A percentile compares a stretch with the other conserved stretches of the same genome.
Conservation (phyloP, 2,888 invertebrate genomes). For the Gastrophysa polygoni region DNA sequence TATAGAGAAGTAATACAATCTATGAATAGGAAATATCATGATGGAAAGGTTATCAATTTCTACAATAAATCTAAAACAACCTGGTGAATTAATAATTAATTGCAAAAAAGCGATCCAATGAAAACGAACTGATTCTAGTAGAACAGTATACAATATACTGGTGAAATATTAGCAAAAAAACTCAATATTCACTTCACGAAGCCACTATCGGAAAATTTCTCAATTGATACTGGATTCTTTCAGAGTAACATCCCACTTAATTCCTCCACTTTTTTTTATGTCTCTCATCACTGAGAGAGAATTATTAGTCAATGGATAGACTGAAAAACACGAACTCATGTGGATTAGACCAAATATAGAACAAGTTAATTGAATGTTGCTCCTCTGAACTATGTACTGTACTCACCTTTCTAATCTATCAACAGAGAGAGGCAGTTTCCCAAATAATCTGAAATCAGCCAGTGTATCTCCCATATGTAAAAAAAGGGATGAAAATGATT, state of each 20-base stretch:
- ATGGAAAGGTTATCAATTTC: background rate
- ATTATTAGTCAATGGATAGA: background rate
- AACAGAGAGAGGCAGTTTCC: background rate
- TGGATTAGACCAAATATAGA: background rate
- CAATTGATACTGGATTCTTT: background rate
- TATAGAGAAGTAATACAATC: background rate
- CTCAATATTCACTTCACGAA: background rate
- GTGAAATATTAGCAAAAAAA: background rate
- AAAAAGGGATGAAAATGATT: too few relatives aligned
- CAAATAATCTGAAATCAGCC: background rate
- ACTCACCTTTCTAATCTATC: background rate
- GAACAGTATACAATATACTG: background rate
- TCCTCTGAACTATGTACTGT: background rate
- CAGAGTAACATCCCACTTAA: background rate
- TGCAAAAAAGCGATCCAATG: background rate
- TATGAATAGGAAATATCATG: constrained; percentile 5
- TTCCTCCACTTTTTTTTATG: background rate
- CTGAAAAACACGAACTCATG: background rate
- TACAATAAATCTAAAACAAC: too few relatives aligned
- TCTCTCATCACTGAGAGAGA: background rate
- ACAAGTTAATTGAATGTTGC: constrained; percentile 5
- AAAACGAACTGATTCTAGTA: background rate
- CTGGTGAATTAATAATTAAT: background rate
- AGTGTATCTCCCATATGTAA: too few relatives aligned
- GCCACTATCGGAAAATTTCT: background rate